phyloP scores from a whole-genome alignment of 1,140 invertebrate genomes.

The honey bee (Apis mellifera) region DNA sequence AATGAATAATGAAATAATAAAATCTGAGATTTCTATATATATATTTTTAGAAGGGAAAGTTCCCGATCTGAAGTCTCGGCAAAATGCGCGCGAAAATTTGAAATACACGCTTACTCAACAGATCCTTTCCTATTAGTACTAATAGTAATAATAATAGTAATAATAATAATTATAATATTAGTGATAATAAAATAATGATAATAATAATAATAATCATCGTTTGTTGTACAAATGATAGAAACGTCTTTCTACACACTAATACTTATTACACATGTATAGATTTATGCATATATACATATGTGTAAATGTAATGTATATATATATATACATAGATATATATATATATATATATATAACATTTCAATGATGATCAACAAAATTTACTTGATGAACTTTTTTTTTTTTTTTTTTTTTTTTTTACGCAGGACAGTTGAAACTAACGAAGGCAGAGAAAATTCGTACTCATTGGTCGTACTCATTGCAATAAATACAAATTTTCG shows the following conservation, averaged over 20 bases:
- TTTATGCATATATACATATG: neutral
- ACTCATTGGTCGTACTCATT: conserved; percentile 7
- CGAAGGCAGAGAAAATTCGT: neutral
- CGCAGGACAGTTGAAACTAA: conserved; percentile 5
- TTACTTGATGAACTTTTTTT: neutral
- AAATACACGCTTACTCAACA: neutral
- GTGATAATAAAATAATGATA: no score
- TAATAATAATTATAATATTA: no score
- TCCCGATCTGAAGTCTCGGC: neutral
- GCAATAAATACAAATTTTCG: conserved; percentile 26
- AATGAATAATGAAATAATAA: neutral
- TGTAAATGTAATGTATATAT: neutral
- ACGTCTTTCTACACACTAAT: conserved; percentile 10
- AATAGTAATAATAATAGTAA: neutral
- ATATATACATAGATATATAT: neutral
- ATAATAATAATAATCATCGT: neutral
- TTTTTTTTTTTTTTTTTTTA: neutral
- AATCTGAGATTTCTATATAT: neutral
- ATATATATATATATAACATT: neutral
- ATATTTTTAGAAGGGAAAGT: neutral
- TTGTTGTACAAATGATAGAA: conserved; percentile 28
- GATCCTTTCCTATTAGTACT: neutral
- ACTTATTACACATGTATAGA: neutral
- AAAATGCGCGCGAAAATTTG: neutral
- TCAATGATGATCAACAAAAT: conserved; percentile 18